Percentiles rank a stretch among this genome's conserved stretches.
These are phyloP conservation scores for Eutolmus rufibarbis DNA, from an alignment of 2,888 invertebrate genomes.

Conservation along the genomic window DNA sequence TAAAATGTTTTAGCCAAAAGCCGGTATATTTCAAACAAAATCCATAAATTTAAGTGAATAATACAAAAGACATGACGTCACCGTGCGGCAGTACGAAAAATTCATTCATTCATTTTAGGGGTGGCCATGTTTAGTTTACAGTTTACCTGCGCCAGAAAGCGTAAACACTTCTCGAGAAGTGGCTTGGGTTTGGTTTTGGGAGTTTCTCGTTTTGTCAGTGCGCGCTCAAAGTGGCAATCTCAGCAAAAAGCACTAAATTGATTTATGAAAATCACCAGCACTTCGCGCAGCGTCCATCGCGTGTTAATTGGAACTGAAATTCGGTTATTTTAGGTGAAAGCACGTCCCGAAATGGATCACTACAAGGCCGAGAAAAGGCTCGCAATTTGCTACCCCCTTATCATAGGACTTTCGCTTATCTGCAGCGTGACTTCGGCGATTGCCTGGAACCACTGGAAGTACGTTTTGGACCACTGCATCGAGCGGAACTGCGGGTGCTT, in stretches of 20 bases:
- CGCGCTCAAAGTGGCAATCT: not conserved
- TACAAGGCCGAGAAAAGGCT: constrained; percentile 58
- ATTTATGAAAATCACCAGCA: not conserved
- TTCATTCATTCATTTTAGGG: not conserved
- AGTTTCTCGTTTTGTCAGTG: not conserved
- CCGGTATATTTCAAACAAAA: not conserved
- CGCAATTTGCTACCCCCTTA: constrained; percentile 58
- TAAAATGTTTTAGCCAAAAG: not conserved
- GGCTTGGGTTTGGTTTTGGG: not conserved
- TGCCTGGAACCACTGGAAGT: constrained; percentile 74
- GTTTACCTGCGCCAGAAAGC: not conserved
- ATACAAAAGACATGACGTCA: not conserved
- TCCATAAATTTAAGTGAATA: not conserved
- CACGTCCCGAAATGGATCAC: constrained; percentile 53
- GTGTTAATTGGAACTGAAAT: not conserved
- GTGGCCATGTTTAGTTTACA: not conserved
- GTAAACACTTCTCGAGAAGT: not conserved
- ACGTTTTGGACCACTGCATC: constrained; percentile 71
- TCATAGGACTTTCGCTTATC: constrained; percentile 55
- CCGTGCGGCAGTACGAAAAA: not conserved
- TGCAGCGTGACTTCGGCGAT: constrained; percentile 65
- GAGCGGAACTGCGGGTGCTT: constrained; percentile 76
- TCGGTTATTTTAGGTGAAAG: not conserved
- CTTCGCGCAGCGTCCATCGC: not conserved
- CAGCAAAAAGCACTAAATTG: not conserved